Percentiles rank a stretch among this genome's conserved stretches.
Conservation (phyloP, 2,888 invertebrate species). For the Dynastes maya region DNA sequence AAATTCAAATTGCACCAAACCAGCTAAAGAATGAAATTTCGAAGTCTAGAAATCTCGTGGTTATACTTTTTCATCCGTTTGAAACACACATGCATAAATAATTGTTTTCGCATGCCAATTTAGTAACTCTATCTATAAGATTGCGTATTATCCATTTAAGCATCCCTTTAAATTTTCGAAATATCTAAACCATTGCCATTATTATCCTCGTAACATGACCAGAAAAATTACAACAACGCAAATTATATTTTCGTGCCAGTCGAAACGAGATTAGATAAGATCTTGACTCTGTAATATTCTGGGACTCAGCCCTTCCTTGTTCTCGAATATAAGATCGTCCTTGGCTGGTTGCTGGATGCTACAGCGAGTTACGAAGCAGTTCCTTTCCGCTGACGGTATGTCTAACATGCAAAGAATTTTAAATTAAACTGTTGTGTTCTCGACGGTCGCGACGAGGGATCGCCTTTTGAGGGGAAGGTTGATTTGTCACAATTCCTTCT, state of each 20-base stretch:
- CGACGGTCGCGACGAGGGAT: not conserved
- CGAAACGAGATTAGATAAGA: not conserved
- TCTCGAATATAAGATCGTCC: not conserved
- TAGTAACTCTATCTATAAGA: no score
- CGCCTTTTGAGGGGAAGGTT: not conserved
- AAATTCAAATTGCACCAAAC: no score
- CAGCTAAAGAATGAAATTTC: no score
- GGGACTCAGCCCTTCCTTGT: not conserved
- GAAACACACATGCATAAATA: no score
- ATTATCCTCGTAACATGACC: not conserved
- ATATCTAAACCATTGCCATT: not conserved
- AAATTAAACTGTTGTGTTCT: conserved; percentile 36
- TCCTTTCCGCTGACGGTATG: not conserved
- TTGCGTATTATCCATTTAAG: no score
- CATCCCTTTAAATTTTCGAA: no score
- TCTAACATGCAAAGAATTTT: conserved; percentile 41
- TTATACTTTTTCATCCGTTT: no score
- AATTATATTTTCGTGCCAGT: not conserved
- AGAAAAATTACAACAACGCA: not conserved
- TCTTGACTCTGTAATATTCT: not conserved
- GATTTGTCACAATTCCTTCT: conserved; percentile 5
- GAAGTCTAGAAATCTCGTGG: no score
- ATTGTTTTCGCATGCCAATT: no score
- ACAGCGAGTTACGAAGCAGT: not conserved
- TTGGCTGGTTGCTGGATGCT: not conserved